A percentile compares a stretch with the other conserved stretches of the same genome.
phyloP scores from a whole-genome alignment of 2,113 vertebrate species.

The Callipepla californica region DNA sequence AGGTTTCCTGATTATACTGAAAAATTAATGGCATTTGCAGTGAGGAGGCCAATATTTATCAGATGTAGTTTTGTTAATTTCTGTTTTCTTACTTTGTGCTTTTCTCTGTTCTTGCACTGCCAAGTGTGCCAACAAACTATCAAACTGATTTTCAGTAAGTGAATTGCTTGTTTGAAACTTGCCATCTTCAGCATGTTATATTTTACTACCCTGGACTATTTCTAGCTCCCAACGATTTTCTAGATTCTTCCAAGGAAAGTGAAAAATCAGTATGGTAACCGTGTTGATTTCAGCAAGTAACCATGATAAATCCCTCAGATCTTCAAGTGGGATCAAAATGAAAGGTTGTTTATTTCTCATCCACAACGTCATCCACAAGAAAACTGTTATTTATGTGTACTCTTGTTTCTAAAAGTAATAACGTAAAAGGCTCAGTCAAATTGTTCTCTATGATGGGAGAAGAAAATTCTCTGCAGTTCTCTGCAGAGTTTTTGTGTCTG shows the following conservation, averaged over 20 bases:
- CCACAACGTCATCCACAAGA: background rate
- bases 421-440: background rate
- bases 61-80: background rate
- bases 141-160: background rate
- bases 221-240: background rate
- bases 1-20: constrained; percentile 58
- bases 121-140: background rate
- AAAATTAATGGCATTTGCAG: background rate
- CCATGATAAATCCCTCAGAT: background rate
- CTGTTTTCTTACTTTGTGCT: background rate
- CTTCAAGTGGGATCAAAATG: background rate
- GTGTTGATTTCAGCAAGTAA: background rate
- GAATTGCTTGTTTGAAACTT: background rate
- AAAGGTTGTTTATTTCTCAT: background rate
- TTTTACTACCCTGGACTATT: background rate
- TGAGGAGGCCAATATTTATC: background rate
- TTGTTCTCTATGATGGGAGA: background rate
- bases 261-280: background rate
- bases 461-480: background rate
- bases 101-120: background rate
- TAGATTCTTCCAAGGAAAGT: background rate
- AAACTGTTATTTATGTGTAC: background rate
- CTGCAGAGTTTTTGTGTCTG: background rate
- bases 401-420: background rate
- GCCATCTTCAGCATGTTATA: background rate